Evolutionary conservation across 2,888 invertebrate genomes (phyloP), one percentile per base, ranked within the genome.

Genomic region (Digitonthophagus gazella): DNA sequence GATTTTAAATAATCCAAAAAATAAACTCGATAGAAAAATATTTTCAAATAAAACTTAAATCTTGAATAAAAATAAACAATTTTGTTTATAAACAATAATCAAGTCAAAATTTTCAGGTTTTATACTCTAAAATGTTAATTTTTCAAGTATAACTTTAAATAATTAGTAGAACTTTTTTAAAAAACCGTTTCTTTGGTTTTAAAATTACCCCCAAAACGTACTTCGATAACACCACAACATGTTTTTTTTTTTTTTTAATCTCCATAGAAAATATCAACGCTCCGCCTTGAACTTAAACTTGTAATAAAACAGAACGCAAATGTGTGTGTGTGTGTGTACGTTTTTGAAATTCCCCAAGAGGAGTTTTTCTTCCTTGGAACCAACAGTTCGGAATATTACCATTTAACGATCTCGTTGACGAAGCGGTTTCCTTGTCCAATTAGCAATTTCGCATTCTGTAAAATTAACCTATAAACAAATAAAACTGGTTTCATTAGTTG

Each of bases 211-310:
- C 28, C 11, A 11, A 44, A 44, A 6, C 28, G 11, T 44, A 44
- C n/a, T n/a, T 44, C 28, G 28, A 44, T 44, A 44, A 44, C 28
- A 44, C 8, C 8, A 44, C 11, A 44, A 44, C 28, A 44, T 44
- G 3, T 44, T 44, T 44, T 44, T 44, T 44, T 44, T 44, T 11
- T 64, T 14, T 56, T 68, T 67, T 65, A 65, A 20, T 67, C 55
- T 64, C 54, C 22, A 65, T 61, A 56, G 66, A 19, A 71, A 73
- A 73, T 73, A 71, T 61, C 73, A 72, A 69, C 68, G 72, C 68
- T 69, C 71, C 58, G 58, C 74, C 74, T 73, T 73, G 73, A 74
- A 74, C 74, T 71, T 74, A 72, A 67, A 68, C 15, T 2, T 18
- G 15, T 58, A 44, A 44, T 44, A 44, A 44, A 44, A 44, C 28